phyloP scores from a whole-genome alignment of 1,140 invertebrate genomes.

The Magallana ariakensis region DNA sequence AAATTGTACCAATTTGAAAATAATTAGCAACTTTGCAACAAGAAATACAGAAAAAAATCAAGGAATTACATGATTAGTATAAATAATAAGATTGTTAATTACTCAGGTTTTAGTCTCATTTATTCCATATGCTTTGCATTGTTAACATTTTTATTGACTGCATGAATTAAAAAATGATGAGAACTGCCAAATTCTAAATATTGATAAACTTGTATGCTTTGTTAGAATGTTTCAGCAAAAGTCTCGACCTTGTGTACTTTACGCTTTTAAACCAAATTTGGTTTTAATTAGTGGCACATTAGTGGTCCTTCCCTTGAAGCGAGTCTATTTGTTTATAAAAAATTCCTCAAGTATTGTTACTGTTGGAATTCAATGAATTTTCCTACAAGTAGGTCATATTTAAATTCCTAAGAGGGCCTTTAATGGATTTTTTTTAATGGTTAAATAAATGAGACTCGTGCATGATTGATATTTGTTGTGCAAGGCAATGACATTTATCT shows the following conservation, averaged over 20 bases:
- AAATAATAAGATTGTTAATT: too few species aligned
- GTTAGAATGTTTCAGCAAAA: too few species aligned
- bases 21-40: too few species aligned
- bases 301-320: neutral
- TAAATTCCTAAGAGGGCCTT: conserved; percentile 15
- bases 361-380: conserved; percentile 11
- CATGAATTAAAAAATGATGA: too few species aligned
- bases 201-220: too few species aligned
- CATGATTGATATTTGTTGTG: neutral
- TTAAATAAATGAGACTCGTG: neutral
- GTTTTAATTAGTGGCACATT: neutral
- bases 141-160: too few species aligned
- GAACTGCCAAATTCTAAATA: too few species aligned
- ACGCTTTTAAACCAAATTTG: neutral
- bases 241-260: neutral
- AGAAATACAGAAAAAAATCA: too few species aligned
- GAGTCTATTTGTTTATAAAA: neutral
- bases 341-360: neutral
- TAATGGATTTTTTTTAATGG: conserved; percentile 25
- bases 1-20: too few species aligned
- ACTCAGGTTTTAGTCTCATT: too few species aligned
- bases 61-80: too few species aligned
- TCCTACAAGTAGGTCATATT: conserved; percentile 22
- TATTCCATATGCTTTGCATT: too few species aligned
- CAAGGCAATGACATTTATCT: neutral